Evolutionary conservation across 2,113 vertebrate species (phyloP).

Genomic region (Glaucomys volans): DNA sequence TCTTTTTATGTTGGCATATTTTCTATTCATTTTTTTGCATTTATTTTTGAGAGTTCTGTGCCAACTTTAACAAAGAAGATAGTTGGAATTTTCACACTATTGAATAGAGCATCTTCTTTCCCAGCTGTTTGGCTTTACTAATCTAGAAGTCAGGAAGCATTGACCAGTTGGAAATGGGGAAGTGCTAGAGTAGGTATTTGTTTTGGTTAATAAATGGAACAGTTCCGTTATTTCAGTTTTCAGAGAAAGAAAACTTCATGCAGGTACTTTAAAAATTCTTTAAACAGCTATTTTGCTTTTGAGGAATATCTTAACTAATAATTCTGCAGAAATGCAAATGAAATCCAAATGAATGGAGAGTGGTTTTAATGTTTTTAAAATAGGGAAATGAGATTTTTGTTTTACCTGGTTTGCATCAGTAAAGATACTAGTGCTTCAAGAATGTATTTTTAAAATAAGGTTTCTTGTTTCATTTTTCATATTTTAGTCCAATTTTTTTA

Average conservation of each 20-base stretch:
- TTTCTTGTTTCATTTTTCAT: constrained; percentile 55
- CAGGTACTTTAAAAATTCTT: constrained; percentile 54
- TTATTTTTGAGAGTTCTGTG: constrained; percentile 61
- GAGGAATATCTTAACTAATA: constrained; percentile 51
- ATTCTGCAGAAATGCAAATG: constrained; percentile 60
- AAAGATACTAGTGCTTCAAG: constrained; percentile 56
- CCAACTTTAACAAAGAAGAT: constrained; percentile 62
- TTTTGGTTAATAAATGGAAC: constrained; percentile 41
- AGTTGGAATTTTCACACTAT: constrained; percentile 58
- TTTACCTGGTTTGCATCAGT: constrained; percentile 42
- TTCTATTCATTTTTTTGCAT: constrained; percentile 48
- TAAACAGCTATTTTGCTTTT: constrained; percentile 61
- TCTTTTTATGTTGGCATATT: constrained; percentile 57
- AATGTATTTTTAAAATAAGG: constrained; percentile 37
- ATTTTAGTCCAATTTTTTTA: background rate
- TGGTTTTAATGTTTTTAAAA: constrained; percentile 57
- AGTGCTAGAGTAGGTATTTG: constrained; percentile 43
- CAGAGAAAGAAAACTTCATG: constrained; percentile 23
- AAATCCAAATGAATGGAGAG: constrained; percentile 42
- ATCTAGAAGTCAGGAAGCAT: constrained; percentile 43
- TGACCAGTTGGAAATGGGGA: constrained; percentile 53
- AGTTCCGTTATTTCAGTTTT: constrained; percentile 58
- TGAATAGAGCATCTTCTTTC: constrained; percentile 31
- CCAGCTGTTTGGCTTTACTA: constrained; percentile 16
- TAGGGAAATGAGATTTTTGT: constrained; percentile 65